phyloP scores from a whole-genome alignment of 2,797 vertebrate genomes.

The Sebastes elongatus region DNA sequence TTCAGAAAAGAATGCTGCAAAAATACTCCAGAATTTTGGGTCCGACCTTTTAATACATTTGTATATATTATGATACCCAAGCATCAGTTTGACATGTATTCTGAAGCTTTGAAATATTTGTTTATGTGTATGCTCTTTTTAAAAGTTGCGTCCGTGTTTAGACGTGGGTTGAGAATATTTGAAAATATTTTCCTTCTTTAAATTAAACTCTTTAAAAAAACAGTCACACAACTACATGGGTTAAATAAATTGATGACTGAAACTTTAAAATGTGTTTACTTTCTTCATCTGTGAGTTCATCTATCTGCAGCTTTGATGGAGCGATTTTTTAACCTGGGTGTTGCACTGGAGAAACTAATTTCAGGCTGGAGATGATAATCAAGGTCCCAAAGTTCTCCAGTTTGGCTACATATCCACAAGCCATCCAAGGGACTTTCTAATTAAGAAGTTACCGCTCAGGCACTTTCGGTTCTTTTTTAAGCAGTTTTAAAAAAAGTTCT shows the following conservation, averaged over 20 bases:
- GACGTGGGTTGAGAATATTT: not conserved
- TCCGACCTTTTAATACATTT: not conserved
- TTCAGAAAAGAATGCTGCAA: not conserved
- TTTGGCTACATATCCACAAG: slow-evolving; percentile 55
- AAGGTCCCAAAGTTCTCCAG: slow-evolving; percentile 65
- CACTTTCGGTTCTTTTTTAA: slow-evolving; percentile 54
- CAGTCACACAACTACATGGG: not conserved
- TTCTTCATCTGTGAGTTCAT: slow-evolving; percentile 8
- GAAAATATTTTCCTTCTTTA: slow-evolving; percentile 25
- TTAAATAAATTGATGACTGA: slow-evolving; percentile 11
- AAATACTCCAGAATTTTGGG: not conserved
- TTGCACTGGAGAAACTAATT: slow-evolving; percentile 32
- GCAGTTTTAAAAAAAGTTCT: slow-evolving; percentile 62
- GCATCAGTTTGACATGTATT: not conserved
- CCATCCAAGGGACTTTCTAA: slow-evolving; percentile 69
- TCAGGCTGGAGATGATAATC: slow-evolving; percentile 61
- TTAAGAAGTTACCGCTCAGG: slow-evolving; percentile 69
- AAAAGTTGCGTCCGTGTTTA: not conserved
- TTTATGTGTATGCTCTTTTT: not conserved
- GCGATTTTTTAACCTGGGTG: slow-evolving; percentile 38
- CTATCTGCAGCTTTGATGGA: slow-evolving; percentile 44
- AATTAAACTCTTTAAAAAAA: slow-evolving; percentile 13
- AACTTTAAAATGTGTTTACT: slow-evolving; percentile 58
- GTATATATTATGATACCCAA: not conserved
- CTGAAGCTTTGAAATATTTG: not conserved